Percentiles rank a stretch among this genome's conserved stretches.
Evolutionary conservation across 2,797 vertebrate species (phyloP).

Genomic region (Rhodeus uyekii): DNA sequence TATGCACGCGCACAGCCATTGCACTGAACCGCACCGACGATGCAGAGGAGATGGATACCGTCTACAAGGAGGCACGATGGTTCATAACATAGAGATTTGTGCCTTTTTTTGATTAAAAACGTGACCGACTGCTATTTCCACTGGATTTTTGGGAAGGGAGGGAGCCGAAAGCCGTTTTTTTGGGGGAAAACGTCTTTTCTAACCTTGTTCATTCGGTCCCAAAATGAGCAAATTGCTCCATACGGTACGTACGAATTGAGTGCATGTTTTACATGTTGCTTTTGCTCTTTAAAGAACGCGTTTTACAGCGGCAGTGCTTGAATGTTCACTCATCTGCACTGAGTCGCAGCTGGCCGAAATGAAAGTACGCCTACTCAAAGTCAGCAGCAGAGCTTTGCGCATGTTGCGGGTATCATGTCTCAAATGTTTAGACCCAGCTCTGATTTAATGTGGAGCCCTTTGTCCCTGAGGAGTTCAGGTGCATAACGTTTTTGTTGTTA

Average conservation of each 20-base stretch:
- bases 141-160: slow-evolving; percentile 38
- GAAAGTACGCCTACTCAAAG: slow-evolving; percentile 55
- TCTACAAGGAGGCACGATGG: slow-evolving; percentile 33
- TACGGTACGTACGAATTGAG: slow-evolving; percentile 51
- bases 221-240: slow-evolving; percentile 53
- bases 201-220: slow-evolving; percentile 35
- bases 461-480: neutral
- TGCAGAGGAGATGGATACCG: slow-evolving; percentile 51
- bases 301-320: slow-evolving; percentile 29
- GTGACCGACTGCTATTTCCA: neutral
- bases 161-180: neutral
- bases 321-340: slow-evolving; percentile 51
- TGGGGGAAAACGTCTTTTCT: slow-evolving; percentile 30
- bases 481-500: too few species aligned
- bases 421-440: neutral
- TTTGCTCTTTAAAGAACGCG: slow-evolving; percentile 15
- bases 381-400: slow-evolving; percentile 49
- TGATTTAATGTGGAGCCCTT: neutral
- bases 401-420: slow-evolving; percentile 50
- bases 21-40: slow-evolving; percentile 38
- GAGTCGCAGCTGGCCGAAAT: slow-evolving; percentile 41
- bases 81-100: slow-evolving; percentile 11
- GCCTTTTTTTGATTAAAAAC: slow-evolving; percentile 24
- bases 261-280: slow-evolving; percentile 28
- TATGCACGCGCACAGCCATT: slow-evolving; percentile 51